Evolutionary conservation across 1,140 invertebrate genomes (phyloP).

Genomic region (Dysdera silvatica): DNA sequence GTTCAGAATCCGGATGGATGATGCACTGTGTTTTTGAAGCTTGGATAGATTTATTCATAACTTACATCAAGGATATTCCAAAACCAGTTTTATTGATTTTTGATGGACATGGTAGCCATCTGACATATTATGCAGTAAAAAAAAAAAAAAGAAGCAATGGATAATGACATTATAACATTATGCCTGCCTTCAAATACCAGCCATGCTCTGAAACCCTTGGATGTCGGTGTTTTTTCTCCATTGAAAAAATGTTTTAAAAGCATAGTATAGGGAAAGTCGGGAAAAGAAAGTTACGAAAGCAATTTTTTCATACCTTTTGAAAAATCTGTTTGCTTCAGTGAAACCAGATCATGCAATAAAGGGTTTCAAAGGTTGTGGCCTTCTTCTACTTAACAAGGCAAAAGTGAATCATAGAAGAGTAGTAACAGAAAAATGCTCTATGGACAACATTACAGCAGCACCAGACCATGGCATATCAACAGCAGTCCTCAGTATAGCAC

Average conservation of each 20-base stretch:
- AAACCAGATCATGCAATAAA: too few relatives aligned
- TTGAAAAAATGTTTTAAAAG: conserved; percentile 10
- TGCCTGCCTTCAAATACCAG: conserved; percentile 7
- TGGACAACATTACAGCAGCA: too few relatives aligned
- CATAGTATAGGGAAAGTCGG: too few relatives aligned
- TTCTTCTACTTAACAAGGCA: too few relatives aligned
- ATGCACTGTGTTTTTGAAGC: conserved; percentile 6
- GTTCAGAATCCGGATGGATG: conserved; percentile 10
- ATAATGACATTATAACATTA: background rate
- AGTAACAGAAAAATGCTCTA: too few relatives aligned
- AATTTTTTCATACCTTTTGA: too few relatives aligned
- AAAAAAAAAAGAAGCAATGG: background rate
- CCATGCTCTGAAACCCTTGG: conserved; percentile 16
- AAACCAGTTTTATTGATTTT: background rate
- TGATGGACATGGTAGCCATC: conserved; percentile 5
- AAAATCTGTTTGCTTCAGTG: too few relatives aligned
- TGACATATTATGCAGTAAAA: conserved; percentile 1
- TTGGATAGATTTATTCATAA: conserved; percentile 3
- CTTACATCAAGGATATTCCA: background rate
- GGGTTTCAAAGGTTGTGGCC: too few relatives aligned
- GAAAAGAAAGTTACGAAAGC: too few relatives aligned
- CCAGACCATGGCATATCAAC: too few relatives aligned
- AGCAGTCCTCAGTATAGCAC: too few relatives aligned
- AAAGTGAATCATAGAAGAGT: too few relatives aligned
- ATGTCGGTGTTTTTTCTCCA: conserved; percentile 19